Base-by-base conservation (phyloP, 2,113 vertebrate species). In the Maccullochella peelii region DNA sequence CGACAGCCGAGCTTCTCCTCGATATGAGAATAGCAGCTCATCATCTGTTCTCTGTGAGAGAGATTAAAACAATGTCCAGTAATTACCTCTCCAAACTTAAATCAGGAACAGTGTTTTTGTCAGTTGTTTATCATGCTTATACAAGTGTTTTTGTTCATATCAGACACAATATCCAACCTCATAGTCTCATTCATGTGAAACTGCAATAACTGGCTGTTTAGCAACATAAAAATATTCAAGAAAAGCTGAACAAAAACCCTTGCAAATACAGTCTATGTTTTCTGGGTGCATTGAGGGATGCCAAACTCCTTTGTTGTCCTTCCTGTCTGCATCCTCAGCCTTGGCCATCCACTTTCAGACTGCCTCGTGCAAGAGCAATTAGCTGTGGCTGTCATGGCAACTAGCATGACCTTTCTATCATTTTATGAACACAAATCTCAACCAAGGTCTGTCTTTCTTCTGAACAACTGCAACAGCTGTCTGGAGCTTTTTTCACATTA, bases 351-450 rank as follows among this genome's bases (percentile, higher is more conserved):
- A 40, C 65, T 55, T 52, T 73, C 80, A 77, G 49, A 54, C 67
- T 67, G 62, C 72, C 25, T 83, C 73, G 36, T 38, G 69, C 77
- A 42, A 73, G n/a, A 75, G 73, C 74, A 84, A 75, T 86, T 86
- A 89, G 38, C 74, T 69, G 25, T 54, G 65, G 89, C 77, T 93
- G 89, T 85, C 89, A 90, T 92, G 86, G 23, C 77, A 92, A 93
- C 90, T 73, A 76, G 83, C 61, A 78, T 91, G 83, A 89, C 77
- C 83, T 90, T 89, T 86, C 63, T 89, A 74, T 86, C 77, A 87
- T 86, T 91, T 89, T 71, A 79, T 50, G 79, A 81, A 77, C 5
- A 42, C 33, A 66, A 87, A 77, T 69, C 58, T 86, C 84, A 59
- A 65, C 67, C 73, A 77, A 89, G 62, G 78, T 4, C 58, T 33